phyloP scores from a whole-genome alignment of 2,797 vertebrate genomes.

The Notoglanidium macrostoma region DNA sequence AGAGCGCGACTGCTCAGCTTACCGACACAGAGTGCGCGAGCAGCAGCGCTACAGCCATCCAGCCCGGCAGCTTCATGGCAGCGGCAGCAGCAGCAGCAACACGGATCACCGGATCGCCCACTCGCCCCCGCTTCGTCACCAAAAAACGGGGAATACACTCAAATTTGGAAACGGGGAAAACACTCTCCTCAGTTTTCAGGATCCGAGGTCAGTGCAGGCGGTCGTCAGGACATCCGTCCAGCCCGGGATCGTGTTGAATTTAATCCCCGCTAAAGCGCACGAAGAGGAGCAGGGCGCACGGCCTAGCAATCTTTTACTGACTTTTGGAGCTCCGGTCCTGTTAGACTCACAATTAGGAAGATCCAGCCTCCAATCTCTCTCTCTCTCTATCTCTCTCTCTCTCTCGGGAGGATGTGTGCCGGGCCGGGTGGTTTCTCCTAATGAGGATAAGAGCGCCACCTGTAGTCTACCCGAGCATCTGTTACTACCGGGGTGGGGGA shows the following conservation, averaged over 20 bases:
- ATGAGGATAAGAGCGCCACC: slow-evolving; percentile 75
- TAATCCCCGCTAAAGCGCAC: slow-evolving; percentile 66
- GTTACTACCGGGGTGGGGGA: slow-evolving; percentile 2
- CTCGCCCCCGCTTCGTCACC: slow-evolving; percentile 54
- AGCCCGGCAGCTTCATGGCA: slow-evolving; percentile 77
- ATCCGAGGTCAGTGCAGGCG: slow-evolving; percentile 70
- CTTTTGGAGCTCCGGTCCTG: slow-evolving; percentile 59
- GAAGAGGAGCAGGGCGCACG: slow-evolving; percentile 32
- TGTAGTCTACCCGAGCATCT: slow-evolving; percentile 65
- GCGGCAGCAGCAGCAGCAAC: slow-evolving; percentile 65
- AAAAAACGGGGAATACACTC: slow-evolving; percentile 49
- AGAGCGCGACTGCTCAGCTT: slow-evolving; percentile 61
- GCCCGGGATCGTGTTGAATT: slow-evolving; percentile 42
- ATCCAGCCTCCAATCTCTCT: slow-evolving; percentile 55
- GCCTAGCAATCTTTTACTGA: slow-evolving; percentile 51
- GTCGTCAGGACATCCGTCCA: slow-evolving; percentile 66
- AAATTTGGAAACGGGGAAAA: slow-evolving; percentile 49
- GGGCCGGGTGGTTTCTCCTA: slow-evolving; percentile 55
- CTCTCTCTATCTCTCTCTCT: slow-evolving; percentile 67
- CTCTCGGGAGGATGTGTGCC: slow-evolving; percentile 61
- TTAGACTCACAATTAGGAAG: slow-evolving; percentile 70
- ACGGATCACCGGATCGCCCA: slow-evolving; percentile 62
- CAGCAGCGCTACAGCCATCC: slow-evolving; percentile 72
- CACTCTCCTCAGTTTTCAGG: slow-evolving; percentile 59
- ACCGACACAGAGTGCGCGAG: slow-evolving; percentile 74